Conservation (phyloP, 2,797 vertebrate genomes). For the Ptychobarbus kaznakovi region DNA sequence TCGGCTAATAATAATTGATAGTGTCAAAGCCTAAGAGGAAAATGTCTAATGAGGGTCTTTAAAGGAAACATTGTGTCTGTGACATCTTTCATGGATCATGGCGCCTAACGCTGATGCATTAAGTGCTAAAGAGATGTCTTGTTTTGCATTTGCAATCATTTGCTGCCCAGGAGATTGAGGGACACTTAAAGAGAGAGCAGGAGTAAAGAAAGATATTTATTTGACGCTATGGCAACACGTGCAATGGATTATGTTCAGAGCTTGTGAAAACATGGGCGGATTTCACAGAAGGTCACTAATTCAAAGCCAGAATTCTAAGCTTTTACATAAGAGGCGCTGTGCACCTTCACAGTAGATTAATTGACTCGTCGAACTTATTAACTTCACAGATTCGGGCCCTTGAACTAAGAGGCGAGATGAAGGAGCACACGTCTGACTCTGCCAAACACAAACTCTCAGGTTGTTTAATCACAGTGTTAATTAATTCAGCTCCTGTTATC, state of each 20-base stretch:
- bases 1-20: conserved; percentile 67
- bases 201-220: not conserved
- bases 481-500: conserved; percentile 29
- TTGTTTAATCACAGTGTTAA: conserved; percentile 19
- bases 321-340: conserved; percentile 28
- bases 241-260: not conserved
- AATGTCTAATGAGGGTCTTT: conserved; percentile 64
- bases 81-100: conserved; percentile 67
- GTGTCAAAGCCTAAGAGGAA: conserved; percentile 59
- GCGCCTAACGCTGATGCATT: conserved; percentile 64
- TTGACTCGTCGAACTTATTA: conserved; percentile 38
- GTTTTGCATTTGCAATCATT: conserved; percentile 71
- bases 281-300: conserved; percentile 34
- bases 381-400: conserved; percentile 29
- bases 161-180: conserved; percentile 54
- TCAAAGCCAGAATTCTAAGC: conserved; percentile 20
- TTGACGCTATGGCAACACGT: not conserved
- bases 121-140: conserved; percentile 66
- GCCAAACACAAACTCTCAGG: conserved; percentile 27
- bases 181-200: conserved; percentile 17
- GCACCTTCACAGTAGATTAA: conserved; percentile 44
- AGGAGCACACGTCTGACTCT: not conserved
- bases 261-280: conserved; percentile 22
- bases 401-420: conserved; percentile 32
- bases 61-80: conserved; percentile 59